These are phyloP conservation scores for Panthera tigris DNA, from an alignment of 2,113 vertebrate species.

Conservation along the genomic window DNA sequence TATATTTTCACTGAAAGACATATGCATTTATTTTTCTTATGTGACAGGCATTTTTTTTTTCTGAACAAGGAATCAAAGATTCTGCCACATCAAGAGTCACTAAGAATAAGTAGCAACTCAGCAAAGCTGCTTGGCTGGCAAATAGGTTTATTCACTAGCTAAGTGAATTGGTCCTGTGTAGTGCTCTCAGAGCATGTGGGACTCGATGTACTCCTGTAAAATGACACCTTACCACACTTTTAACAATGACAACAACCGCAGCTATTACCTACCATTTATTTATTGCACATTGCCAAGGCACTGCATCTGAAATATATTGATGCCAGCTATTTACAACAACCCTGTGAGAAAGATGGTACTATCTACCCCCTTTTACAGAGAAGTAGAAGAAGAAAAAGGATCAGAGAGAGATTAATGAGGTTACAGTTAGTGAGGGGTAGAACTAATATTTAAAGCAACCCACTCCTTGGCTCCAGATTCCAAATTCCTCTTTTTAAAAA, in stretches of 20 bases:
- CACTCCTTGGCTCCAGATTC: not conserved
- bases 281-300: not conserved
- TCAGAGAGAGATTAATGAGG: not conserved
- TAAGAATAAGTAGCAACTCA: not conserved
- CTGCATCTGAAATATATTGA: not conserved
- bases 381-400: not conserved
- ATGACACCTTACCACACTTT: not conserved
- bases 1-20: not conserved
- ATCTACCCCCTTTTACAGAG: not conserved
- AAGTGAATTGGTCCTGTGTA: not conserved
- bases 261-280: not conserved
- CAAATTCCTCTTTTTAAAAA: no score
- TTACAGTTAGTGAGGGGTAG: not conserved
- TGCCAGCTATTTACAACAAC: not conserved
- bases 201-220: not conserved
- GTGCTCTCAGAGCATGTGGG: not conserved
- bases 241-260: not conserved
- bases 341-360: not conserved
- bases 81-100: not conserved
- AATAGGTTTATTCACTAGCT: not conserved
- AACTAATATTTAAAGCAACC: not conserved
- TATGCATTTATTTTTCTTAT: conserved; percentile 10
- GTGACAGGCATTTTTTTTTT: not conserved
- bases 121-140: not conserved
- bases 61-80: conserved; percentile 29